Evolutionary conservation across 2,888 invertebrate species (phyloP).

Genomic region (Diloba caeruleocephala): DNA sequence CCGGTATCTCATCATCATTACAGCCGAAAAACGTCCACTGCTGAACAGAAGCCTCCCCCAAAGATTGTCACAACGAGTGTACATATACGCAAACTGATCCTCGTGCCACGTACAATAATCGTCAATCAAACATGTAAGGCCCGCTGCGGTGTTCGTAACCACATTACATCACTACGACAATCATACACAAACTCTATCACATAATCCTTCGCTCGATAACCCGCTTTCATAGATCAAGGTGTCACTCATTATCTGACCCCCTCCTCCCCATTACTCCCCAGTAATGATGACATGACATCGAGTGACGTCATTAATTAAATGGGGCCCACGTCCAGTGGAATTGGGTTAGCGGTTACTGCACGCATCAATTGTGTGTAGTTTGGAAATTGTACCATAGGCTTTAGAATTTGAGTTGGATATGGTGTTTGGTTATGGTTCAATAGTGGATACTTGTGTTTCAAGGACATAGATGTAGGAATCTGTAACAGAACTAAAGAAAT

Average conservation of each 20-base stretch:
- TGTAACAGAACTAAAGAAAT: too few relatives aligned
- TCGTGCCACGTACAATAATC: too few relatives aligned
- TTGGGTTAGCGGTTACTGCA: slow-evolving; percentile 60
- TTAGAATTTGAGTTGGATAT: slow-evolving; percentile 24
- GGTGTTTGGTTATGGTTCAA: slow-evolving; percentile 16
- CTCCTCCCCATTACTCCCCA: slow-evolving; percentile 18
- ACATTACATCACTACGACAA: slow-evolving; percentile 11
- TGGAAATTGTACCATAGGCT: slow-evolving; percentile 32
- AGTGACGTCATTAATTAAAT: slow-evolving; percentile 72
- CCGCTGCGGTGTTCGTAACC: slow-evolving; percentile 1
- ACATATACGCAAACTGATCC: too few relatives aligned
- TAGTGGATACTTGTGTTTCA: background rate
- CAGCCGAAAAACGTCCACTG: too few relatives aligned
- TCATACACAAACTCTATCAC: slow-evolving; percentile 25
- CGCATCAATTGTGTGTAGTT: slow-evolving; percentile 51
- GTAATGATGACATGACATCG: slow-evolving; percentile 62
- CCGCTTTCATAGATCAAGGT: slow-evolving; percentile 51
- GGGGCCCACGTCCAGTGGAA: slow-evolving; percentile 54
- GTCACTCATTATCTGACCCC: slow-evolving; percentile 55
- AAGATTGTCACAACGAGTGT: too few relatives aligned
- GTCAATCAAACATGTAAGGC: background rate
- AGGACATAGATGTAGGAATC: background rate
- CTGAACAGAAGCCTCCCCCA: too few relatives aligned
- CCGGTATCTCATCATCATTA: too few relatives aligned
- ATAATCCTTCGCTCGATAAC: slow-evolving; percentile 26